phyloP scores from a whole-genome alignment of 2,888 invertebrate species.

The Synanthedon vespiformis region DNA sequence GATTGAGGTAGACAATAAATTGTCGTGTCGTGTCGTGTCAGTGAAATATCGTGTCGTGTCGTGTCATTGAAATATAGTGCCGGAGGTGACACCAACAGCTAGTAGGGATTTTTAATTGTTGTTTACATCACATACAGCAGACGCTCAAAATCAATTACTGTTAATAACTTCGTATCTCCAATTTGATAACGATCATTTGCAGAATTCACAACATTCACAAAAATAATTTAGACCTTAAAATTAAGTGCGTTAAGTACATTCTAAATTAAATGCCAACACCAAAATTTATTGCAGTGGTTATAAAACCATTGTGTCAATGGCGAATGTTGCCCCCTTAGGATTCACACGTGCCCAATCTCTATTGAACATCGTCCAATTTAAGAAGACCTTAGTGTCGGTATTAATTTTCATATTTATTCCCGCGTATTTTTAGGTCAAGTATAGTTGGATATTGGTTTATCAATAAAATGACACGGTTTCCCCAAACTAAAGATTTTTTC shows the following conservation, averaged over 20 bases:
- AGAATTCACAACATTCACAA: neutral
- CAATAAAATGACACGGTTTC: slow-evolving; percentile 35
- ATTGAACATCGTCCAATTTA: slow-evolving; percentile 27
- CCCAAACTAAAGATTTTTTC: slow-evolving; percentile 33
- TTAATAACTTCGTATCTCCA: slow-evolving; percentile 15
- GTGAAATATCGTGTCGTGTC: too few species aligned
- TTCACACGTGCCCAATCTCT: slow-evolving; percentile 31
- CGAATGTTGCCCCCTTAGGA: slow-evolving; percentile 22
- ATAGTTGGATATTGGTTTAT: slow-evolving; percentile 6
- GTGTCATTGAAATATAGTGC: too few species aligned
- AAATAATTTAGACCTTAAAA: neutral
- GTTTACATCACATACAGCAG: slow-evolving; percentile 2
- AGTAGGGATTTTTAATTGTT: neutral
- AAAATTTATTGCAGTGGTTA: slow-evolving; percentile 10
- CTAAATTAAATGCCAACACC: neutral
- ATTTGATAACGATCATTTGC: slow-evolving; percentile 6
- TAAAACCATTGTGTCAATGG: slow-evolving; percentile 20
- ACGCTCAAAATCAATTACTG: slow-evolving; percentile 7
- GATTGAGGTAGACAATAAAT: too few species aligned
- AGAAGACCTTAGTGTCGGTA: slow-evolving; percentile 10
- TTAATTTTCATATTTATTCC: too few species aligned
- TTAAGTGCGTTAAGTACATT: neutral
- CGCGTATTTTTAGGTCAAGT: too few species aligned
- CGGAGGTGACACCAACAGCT: too few species aligned
- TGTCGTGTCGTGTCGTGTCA: too few species aligned